phyloP scores from a whole-genome alignment of 2,113 vertebrate species.

The Mohoua ochrocephala region DNA sequence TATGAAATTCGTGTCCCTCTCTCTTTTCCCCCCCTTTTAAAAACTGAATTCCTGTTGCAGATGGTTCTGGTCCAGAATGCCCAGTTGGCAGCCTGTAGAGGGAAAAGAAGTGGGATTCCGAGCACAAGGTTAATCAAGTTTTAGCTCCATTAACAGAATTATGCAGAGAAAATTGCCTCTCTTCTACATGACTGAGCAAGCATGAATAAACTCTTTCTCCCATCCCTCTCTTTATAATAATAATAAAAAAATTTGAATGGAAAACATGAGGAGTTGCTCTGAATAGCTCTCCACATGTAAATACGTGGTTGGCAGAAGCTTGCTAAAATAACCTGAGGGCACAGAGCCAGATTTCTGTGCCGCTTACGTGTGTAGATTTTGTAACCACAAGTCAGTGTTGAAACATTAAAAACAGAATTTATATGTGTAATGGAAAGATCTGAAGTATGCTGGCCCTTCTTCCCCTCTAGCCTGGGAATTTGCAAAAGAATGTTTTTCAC shows the following conservation, averaged over 20 bases:
- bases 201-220: neutral
- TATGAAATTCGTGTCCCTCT: neutral
- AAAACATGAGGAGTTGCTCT: constrained; percentile 64
- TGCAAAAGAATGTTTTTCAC: constrained; percentile 36
- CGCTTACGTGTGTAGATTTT: constrained; percentile 47
- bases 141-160: neutral
- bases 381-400: constrained; percentile 53
- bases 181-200: constrained; percentile 4
- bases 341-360: constrained; percentile 55
- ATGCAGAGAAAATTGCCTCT: neutral
- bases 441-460: constrained; percentile 60
- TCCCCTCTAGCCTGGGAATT: constrained; percentile 60
- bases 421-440: constrained; percentile 72
- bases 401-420: constrained; percentile 61
- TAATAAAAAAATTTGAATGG: constrained; percentile 36
- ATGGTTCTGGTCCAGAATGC: neutral
- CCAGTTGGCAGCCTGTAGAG: neutral
- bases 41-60: neutral
- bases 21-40: rapidly evolving
- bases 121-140: neutral
- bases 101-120: neutral
- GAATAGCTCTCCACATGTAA: constrained; percentile 60
- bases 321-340: constrained; percentile 65
- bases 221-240: constrained; percentile 1
- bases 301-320: constrained; percentile 54